Conservation (phyloP, 1,140 invertebrate species). For the Solenopsis invicta region DNA sequence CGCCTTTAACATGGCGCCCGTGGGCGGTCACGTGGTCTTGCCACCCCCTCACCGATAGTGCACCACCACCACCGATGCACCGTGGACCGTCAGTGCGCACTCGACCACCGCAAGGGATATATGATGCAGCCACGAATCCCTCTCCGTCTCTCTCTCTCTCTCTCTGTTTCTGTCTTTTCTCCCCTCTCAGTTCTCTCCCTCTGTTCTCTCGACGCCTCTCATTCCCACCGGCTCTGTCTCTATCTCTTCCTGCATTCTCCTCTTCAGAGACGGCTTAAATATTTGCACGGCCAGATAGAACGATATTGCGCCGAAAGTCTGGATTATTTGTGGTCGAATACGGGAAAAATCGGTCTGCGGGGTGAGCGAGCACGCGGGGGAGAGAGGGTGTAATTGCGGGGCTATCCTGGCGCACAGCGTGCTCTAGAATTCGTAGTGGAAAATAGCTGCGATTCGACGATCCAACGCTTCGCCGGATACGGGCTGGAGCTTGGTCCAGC, state of each 20-base stretch:
- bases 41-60: slow-evolving; percentile 68
- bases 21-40: slow-evolving; percentile 77
- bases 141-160: slow-evolving; percentile 41
- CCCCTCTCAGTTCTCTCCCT: neutral
- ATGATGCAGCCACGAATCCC: slow-evolving; percentile 75
- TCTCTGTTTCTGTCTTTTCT: slow-evolving; percentile 15
- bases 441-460: slow-evolving; percentile 37
- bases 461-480: slow-evolving; percentile 1
- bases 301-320: slow-evolving; percentile 71
- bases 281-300: slow-evolving; percentile 73
- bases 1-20: slow-evolving; percentile 80
- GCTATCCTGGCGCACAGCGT: slow-evolving; percentile 7
- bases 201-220: slow-evolving; percentile 34
- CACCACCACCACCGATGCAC: slow-evolving; percentile 63
- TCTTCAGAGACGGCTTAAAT: slow-evolving; percentile 73
- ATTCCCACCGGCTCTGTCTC: slow-evolving; percentile 52
- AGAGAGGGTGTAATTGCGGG: slow-evolving; percentile 44
- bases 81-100: slow-evolving; percentile 68
- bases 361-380: slow-evolving; percentile 4
- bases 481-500: slow-evolving; percentile 20
- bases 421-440: slow-evolving; percentile 34
- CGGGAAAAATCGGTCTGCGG: slow-evolving; percentile 42
- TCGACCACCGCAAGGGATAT: slow-evolving; percentile 78
- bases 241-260: slow-evolving; percentile 63
- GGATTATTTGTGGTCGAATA: slow-evolving; percentile 61